Evolutionary conservation across 1,140 invertebrate genomes (phyloP).

Genomic region (Radopholus similis): DNA sequence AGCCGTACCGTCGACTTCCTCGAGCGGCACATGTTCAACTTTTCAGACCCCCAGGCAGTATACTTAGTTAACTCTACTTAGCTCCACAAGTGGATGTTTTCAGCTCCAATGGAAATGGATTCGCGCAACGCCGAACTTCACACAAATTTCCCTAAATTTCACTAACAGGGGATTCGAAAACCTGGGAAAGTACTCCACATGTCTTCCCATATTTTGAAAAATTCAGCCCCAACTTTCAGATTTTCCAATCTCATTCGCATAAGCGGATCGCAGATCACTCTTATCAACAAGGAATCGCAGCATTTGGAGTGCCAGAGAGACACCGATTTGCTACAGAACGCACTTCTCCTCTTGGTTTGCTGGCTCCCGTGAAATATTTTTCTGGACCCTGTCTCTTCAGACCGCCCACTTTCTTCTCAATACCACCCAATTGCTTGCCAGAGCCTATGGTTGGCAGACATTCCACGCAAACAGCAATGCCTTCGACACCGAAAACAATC

Average conservation of each 20-base stretch:
- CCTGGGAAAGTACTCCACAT: conserved; percentile 31
- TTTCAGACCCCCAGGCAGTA: conserved; percentile 4
- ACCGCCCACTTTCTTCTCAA: conserved; percentile 37
- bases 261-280: conserved; percentile 17
- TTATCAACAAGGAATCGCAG: conserved; percentile 34
- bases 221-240: conserved; percentile 9
- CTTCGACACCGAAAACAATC: conserved; percentile 24
- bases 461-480: conserved; percentile 49
- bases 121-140: conserved; percentile 29
- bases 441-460: conserved; percentile 37
- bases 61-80: neutral
- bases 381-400: conserved; percentile 16
- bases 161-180: conserved; percentile 31
- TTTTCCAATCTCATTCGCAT: conserved; percentile 38
- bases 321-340: conserved; percentile 28
- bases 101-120: conserved; percentile 47
- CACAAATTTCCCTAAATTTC: conserved; percentile 32
- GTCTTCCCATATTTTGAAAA: neutral
- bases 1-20: conserved; percentile 19
- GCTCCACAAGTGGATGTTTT: neutral
- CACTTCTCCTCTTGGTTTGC: conserved; percentile 23
- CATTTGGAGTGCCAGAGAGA: conserved; percentile 33
- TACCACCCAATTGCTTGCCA: conserved; percentile 14
- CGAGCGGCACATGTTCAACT: conserved; percentile 8
- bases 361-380: conserved; percentile 5